Base-by-base conservation (phyloP, 2,888 invertebrate species). In the Yponomeuta sedellus region DNA sequence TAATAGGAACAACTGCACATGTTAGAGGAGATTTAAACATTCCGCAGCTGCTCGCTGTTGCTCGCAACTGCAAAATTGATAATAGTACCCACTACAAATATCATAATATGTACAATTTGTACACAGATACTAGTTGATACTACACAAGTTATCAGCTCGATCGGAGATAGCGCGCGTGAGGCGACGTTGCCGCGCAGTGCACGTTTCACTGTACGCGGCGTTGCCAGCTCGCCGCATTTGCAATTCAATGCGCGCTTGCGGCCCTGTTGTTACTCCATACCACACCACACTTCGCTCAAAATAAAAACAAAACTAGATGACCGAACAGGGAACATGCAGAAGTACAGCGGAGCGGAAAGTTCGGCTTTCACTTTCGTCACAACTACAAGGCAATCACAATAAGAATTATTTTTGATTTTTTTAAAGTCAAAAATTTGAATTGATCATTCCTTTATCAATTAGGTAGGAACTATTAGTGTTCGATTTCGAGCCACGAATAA, bases 171-270 rank as follows among this genome's bases (percentile, higher is more conserved):
- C 25, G 77, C 80, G 77, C 80, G 85, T 52, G 86, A 86, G 84
- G 65, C 67, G 62, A 65, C 56, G 86, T 82, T 86, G 88, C 85
- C 86, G 75, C 74, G 75, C 78, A 71, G 73, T 65, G 67, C 65
- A 16, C 63, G 40, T 11, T 19, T 12, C 22, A 12, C 25, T 25
- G 68, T 69, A 71, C 69, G 83, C 84, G 78, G 74, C 76, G 87
- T 84, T 86, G 86, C 85, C 83, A 76, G 72, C 61, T 76, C 72
- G 75, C 72, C 25, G 85, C 86, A 87, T 88, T 88, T 87, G 86
- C 86, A 86, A 85, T 84, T 85, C 78, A 79, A 82, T 83, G 81
- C 78, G 78, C 20, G 20, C 19, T 19, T 77, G 76, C 76, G 75
- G 73, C 79, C 79, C 73, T 67, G 75, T 74, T 74, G 77, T 77